Conservation (phyloP, 2,113 vertebrate genomes). For the Tauraco erythrolophus region DNA sequence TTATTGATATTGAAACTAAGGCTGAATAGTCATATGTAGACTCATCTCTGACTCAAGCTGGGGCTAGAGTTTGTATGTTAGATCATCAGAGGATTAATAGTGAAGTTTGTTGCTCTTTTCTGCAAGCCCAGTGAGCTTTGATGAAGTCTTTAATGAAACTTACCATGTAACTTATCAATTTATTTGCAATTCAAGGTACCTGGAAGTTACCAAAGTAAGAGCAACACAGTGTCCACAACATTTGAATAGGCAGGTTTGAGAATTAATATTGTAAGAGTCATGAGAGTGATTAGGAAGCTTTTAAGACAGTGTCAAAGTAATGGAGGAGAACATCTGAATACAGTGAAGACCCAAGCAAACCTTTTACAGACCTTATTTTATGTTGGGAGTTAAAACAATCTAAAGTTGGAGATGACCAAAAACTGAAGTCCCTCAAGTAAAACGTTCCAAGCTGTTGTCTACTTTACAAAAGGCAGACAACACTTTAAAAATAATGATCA, state of each 20-base stretch:
- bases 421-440: neutral
- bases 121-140: neutral
- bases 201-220: neutral
- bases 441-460: neutral
- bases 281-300: neutral
- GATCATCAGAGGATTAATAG: neutral
- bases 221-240: neutral
- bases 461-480: neutral
- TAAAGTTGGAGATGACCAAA: neutral
- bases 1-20: neutral
- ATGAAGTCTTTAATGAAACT: neutral
- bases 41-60: neutral
- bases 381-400: neutral
- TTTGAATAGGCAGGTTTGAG: neutral
- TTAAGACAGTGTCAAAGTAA: neutral
- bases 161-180: neutral
- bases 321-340: neutral
- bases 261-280: neutral
- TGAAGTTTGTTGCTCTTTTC: neutral
- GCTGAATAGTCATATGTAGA: neutral
- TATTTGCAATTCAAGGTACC: neutral
- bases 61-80: neutral
- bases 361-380: neutral
- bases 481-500: neutral
- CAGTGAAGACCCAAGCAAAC: neutral